phyloP scores from a whole-genome alignment of 2,797 vertebrate species.

The Myotis planiceps region DNA sequence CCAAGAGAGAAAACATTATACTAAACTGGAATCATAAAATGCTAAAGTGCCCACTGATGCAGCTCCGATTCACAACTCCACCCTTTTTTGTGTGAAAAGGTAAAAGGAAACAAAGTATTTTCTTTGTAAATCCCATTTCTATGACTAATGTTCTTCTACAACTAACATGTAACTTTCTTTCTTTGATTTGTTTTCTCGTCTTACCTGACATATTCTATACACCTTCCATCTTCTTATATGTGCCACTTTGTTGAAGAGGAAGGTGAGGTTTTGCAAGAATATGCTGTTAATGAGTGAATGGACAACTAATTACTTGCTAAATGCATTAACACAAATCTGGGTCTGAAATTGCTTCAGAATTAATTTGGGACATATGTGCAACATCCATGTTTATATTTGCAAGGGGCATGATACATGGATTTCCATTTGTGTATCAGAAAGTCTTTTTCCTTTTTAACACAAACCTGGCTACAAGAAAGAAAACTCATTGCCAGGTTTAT shows the following conservation, averaged over 20 bases:
- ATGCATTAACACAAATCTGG: slow-evolving; percentile 69
- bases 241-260: slow-evolving; percentile 24
- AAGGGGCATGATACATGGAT: background rate
- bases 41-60: slow-evolving; percentile 41
- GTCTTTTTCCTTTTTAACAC: background rate
- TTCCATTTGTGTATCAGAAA: slow-evolving; percentile 47
- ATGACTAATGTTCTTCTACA: slow-evolving; percentile 60
- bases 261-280: slow-evolving; percentile 36
- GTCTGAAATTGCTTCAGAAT: slow-evolving; percentile 71
- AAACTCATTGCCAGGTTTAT: background rate
- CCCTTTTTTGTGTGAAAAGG: slow-evolving; percentile 53
- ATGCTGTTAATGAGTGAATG: slow-evolving; percentile 71
- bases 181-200: slow-evolving; percentile 66
- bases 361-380: slow-evolving; percentile 68
- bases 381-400: slow-evolving; percentile 44
- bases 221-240: slow-evolving; percentile 69
- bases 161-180: slow-evolving; percentile 58
- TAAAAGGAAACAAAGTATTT: slow-evolving; percentile 36
- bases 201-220: slow-evolving; percentile 65
- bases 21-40: slow-evolving; percentile 74
- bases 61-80: slow-evolving; percentile 32
- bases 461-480: slow-evolving; percentile 28
- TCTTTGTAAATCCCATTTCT: slow-evolving; percentile 62
- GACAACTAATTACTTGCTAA: slow-evolving; percentile 73
- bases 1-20: slow-evolving; percentile 67